These are phyloP conservation scores for Sarcophaga peregrina DNA, from an alignment of 1,140 invertebrate genomes.

Conservation along the genomic window DNA sequence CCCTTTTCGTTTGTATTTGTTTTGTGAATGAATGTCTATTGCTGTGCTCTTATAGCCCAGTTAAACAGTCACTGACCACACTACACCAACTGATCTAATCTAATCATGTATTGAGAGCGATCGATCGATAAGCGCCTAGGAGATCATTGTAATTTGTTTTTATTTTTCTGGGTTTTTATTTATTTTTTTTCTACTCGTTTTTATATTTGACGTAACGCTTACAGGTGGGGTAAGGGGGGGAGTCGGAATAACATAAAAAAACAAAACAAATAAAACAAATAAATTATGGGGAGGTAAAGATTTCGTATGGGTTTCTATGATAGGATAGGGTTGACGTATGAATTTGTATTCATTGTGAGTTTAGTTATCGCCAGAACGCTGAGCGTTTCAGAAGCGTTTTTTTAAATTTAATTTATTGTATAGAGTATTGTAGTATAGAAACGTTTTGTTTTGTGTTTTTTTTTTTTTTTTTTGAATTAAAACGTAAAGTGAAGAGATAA, in stretches of 20 bases:
- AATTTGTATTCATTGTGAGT: not conserved
- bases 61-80: not conserved
- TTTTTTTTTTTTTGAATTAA: not conserved
- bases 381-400: conserved; percentile 30
- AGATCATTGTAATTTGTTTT: conserved; percentile 1
- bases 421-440: no score
- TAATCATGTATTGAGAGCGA: not conserved
- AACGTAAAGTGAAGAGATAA: not conserved
- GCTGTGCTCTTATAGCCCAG: not conserved
- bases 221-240: not conserved
- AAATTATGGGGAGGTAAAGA: not conserved
- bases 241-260: not conserved
- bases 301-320: conserved; percentile 4
- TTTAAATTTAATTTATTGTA: conserved; percentile 3
- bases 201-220: not conserved
- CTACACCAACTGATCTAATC: not conserved
- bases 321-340: not conserved
- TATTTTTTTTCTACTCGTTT: no score
- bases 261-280: not conserved
- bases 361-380: conserved; percentile 32
- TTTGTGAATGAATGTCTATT: not conserved
- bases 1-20: not conserved
- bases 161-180: no score
- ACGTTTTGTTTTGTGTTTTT: not conserved
- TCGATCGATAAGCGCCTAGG: not conserved